These are phyloP conservation scores for Heterotis niloticus DNA, from an alignment of 2,113 vertebrate species.

Conservation along the genomic window DNA sequence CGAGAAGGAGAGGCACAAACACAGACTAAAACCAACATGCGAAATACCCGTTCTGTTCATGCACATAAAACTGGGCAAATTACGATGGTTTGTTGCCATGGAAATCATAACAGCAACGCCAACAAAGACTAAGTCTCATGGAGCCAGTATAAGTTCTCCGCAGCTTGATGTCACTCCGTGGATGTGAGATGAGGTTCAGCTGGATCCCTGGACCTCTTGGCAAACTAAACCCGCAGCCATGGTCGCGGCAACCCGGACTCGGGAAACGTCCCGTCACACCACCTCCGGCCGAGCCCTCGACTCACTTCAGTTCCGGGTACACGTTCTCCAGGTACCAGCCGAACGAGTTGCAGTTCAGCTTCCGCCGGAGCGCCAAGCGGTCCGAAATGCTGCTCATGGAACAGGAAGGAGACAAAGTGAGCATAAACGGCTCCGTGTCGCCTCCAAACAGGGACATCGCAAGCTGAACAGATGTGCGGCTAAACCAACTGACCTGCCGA, in stretches of 20 bases:
- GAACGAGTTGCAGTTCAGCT: conserved; percentile 93
- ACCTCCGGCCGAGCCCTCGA: conserved; percentile 23
- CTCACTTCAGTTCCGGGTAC: conserved; percentile 95
- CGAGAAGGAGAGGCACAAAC: not conserved
- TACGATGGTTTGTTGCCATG: not conserved
- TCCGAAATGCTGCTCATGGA: conserved; percentile 73
- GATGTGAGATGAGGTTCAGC: not conserved
- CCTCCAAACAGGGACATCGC: not conserved
- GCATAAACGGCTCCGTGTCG: not conserved
- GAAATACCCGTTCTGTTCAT: not conserved
- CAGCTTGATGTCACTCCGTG: not conserved
- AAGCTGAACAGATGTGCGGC: not conserved
- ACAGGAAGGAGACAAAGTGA: not conserved
- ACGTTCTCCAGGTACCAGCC: conserved; percentile 97
- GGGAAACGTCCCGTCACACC: not conserved
- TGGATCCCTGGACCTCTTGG: no score
- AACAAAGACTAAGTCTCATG: not conserved
- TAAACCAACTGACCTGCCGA: conserved; percentile 77
- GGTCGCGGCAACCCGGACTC: no score
- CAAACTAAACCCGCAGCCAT: not conserved
- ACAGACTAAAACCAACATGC: not conserved
- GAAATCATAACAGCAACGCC: not conserved
- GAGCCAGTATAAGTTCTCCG: no score
- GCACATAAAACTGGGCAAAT: not conserved
- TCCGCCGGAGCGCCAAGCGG: conserved; percentile 78